Conservation (phyloP, 2,113 vertebrate genomes). For the Antigone vipio region DNA sequence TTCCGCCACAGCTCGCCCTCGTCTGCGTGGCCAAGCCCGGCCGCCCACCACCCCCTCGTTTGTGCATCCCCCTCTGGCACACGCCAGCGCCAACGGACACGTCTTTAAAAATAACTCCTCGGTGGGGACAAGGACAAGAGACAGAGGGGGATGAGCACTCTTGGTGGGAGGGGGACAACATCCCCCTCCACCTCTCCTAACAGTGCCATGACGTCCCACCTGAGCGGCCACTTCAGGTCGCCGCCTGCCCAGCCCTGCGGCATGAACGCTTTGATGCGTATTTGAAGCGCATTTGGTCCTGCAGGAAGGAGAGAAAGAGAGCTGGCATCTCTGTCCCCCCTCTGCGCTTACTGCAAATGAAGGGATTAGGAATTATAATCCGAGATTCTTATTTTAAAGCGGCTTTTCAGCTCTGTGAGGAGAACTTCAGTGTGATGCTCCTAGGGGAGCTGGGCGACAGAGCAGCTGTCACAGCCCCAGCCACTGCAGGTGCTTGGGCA, state of each 20-base stretch:
- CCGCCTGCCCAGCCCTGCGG: neutral
- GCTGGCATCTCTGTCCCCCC: neutral
- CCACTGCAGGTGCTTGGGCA: rapidly evolving
- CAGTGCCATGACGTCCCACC: rapidly evolving
- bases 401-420: neutral
- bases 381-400: constrained; percentile 15
- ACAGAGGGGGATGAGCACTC: neutral
- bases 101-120: neutral
- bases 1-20: neutral
- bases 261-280: rapidly evolving
- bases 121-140: neutral
- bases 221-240: rapidly evolving
- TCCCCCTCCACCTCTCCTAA: neutral
- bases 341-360: neutral
- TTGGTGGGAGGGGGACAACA: neutral
- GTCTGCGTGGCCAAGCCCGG: neutral
- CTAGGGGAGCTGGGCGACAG: neutral
- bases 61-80: neutral
- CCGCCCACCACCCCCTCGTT: rapidly evolving
- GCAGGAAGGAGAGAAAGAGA: neutral
- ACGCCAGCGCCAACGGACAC: rapidly evolving
- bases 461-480: neutral
- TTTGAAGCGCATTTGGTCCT: rapidly evolving
- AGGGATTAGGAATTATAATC: constrained; percentile 21
- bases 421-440: neutral